A percentile compares a stretch with the other conserved stretches of the same genome.
phyloP scores from a whole-genome alignment of 2,797 vertebrate genomes.

The Dendrocincla fuliginosa region DNA sequence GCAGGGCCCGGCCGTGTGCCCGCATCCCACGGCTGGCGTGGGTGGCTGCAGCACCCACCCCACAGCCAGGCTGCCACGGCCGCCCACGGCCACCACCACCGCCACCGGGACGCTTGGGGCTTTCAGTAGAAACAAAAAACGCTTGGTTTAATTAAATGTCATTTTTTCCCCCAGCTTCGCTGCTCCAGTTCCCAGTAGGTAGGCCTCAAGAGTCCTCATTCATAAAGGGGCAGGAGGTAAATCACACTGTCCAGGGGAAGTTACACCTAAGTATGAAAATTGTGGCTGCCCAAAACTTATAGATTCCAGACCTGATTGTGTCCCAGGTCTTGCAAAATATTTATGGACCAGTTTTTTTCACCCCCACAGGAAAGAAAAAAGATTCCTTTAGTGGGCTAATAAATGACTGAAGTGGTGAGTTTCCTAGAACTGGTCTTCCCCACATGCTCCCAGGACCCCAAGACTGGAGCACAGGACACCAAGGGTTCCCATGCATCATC shows the following conservation, averaged over 20 bases:
- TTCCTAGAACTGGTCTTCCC: not conserved
- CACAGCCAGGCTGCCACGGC: not conserved
- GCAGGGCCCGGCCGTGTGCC: not conserved
- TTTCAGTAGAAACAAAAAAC: not conserved
- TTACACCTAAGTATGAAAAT: not conserved
- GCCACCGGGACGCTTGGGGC: not conserved
- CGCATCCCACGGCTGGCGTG: rapidly evolving
- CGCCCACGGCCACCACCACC: not conserved
- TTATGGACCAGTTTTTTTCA: not conserved
- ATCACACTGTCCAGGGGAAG: not conserved
- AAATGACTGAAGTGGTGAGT: not conserved
- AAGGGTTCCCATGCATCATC: rapidly evolving
- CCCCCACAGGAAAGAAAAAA: not conserved
- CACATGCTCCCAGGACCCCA: not conserved
- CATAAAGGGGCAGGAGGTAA: not conserved
- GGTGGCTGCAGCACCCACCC: not conserved
- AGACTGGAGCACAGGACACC: not conserved
- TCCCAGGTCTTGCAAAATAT: not conserved
- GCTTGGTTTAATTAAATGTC: not conserved
- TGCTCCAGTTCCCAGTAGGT: not conserved
- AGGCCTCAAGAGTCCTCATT: not conserved
- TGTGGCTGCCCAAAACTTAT: not conserved
- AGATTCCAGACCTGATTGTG: not conserved
- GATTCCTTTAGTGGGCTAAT: not conserved
- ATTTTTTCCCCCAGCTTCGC: not conserved